Evolutionary conservation across 2,113 vertebrate species (phyloP), one percentile per base, ranked within the genome.

Genomic region (Salvelinus alpinus): DNA sequence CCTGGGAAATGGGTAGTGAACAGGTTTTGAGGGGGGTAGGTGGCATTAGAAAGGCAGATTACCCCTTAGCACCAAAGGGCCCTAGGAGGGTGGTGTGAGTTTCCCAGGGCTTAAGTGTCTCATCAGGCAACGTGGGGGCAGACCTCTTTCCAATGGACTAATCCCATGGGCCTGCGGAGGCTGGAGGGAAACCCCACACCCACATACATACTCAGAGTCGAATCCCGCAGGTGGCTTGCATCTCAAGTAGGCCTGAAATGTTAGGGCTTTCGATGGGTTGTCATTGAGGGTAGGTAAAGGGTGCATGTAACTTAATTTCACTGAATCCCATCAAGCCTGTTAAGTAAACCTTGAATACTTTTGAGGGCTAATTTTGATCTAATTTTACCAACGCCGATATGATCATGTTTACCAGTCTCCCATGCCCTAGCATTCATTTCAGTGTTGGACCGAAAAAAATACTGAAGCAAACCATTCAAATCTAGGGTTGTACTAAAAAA

Each of bases 101-200:
- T 96, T 95, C 93, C 91, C 93, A 91, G 92, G 93, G 87, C 90
- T 92, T 94, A 90, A 92, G 91, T 89, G 83, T 93, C 91, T 90
- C 88, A 82, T 92, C 88, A 91, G 89, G 90, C 90, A 90, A 88
- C 88, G 7, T 91, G 91, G 89, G 91, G 87, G 92, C 91, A 91
- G 18, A 29, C 64, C 9, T 14, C 91, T 90, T 92, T 82, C 69
- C 82, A 76, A 18, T 9, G 27, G 69, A 86, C 83, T 96, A 94
- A 96, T 94, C 95, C 94, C 86, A 92, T 92, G 93, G 94, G 89
- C 91, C 91, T 79, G 88, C 87, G 86, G 87, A 91, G 89, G 14
- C 51, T 18, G 2, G 7, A 62, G 59, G 89, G 85, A 75, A 84
- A 91, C 91, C 74, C 77, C 5, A 38, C 38, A 38, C 38, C 7